Percentiles rank a stretch among this genome's conserved stretches.
Evolutionary conservation across 1,140 invertebrate species (phyloP).

Genomic region (Colletes gigas): DNA sequence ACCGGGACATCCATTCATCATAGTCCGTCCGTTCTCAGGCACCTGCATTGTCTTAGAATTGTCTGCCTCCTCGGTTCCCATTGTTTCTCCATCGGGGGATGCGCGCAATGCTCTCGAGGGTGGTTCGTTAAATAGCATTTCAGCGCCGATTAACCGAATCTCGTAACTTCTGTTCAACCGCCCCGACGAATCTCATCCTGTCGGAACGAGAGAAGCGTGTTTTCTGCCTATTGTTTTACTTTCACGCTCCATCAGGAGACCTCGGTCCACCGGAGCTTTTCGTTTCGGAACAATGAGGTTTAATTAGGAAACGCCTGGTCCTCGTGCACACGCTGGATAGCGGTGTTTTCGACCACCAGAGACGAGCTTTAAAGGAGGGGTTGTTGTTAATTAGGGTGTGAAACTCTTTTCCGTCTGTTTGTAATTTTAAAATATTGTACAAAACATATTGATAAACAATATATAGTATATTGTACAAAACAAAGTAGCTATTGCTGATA

Average conservation of each 20-base stretch:
- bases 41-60: slow-evolving; percentile 68
- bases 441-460: too few relatives aligned
- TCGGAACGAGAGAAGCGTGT: slow-evolving; percentile 13
- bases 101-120: slow-evolving; percentile 20
- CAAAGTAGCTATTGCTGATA: too few relatives aligned
- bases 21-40: slow-evolving; percentile 22
- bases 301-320: slow-evolving; percentile 46
- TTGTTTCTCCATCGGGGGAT: slow-evolving; percentile 37
- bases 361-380: background rate
- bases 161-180: slow-evolving; percentile 51
- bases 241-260: slow-evolving; percentile 65
- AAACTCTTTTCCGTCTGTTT: background rate
- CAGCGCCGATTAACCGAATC: slow-evolving; percentile 50
- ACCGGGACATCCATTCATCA: slow-evolving; percentile 54
- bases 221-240: slow-evolving; percentile 69
- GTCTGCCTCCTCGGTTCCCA: slow-evolving; percentile 23
- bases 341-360: slow-evolving; percentile 35
- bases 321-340: background rate
- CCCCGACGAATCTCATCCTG: slow-evolving; percentile 49
- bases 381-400: background rate
- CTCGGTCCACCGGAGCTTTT: slow-evolving; percentile 34
- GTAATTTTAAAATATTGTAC: too few relatives aligned
- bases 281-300: slow-evolving; percentile 67
- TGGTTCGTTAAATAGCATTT: slow-evolving; percentile 56
- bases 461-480: too few relatives aligned